These are phyloP conservation scores for Patella ulyssiponensis DNA, from an alignment of 2,888 invertebrate species.

Conservation along the genomic window DNA sequence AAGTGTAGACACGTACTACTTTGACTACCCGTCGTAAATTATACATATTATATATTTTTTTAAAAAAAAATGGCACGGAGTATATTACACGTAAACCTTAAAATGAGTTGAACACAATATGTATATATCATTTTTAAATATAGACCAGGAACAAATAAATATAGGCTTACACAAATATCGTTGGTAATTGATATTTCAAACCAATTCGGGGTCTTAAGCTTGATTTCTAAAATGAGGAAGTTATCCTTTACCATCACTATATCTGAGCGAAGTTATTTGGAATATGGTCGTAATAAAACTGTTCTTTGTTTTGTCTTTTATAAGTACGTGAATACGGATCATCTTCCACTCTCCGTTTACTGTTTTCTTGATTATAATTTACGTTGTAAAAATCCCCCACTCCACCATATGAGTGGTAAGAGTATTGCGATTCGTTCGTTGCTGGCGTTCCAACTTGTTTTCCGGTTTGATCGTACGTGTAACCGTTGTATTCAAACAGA, in stretches of 20 bases:
- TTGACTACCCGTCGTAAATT: too few species aligned
- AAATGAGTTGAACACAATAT: too few species aligned
- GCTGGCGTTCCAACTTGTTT: constrained; percentile 12
- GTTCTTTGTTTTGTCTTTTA: constrained; percentile 21
- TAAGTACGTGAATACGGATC: constrained; percentile 16
- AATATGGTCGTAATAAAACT: constrained; percentile 17
- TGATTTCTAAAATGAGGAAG: neutral
- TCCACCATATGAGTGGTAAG: constrained; percentile 18
- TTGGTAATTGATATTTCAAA: neutral
- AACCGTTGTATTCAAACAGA: constrained; percentile 11
- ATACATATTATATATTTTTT: too few species aligned
- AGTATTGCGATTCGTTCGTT: constrained; percentile 14
- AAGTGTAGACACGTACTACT: too few species aligned
- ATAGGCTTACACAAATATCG: too few species aligned
- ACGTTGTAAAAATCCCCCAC: constrained; percentile 18
- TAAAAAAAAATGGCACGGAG: too few species aligned
- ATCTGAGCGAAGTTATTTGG: constrained; percentile 21
- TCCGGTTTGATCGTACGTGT: constrained; percentile 18
- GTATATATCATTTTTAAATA: too few species aligned
- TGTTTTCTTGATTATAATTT: neutral
- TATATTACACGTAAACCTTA: too few species aligned
- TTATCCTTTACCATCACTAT: neutral
- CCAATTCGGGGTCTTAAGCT: neutral
- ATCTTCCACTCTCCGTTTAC: constrained; percentile 25
- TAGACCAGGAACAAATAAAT: too few species aligned